Percentiles rank a stretch among this genome's conserved stretches.
phyloP scores from a whole-genome alignment of 2,888 invertebrate species.

The Pinctada fucata region DNA sequence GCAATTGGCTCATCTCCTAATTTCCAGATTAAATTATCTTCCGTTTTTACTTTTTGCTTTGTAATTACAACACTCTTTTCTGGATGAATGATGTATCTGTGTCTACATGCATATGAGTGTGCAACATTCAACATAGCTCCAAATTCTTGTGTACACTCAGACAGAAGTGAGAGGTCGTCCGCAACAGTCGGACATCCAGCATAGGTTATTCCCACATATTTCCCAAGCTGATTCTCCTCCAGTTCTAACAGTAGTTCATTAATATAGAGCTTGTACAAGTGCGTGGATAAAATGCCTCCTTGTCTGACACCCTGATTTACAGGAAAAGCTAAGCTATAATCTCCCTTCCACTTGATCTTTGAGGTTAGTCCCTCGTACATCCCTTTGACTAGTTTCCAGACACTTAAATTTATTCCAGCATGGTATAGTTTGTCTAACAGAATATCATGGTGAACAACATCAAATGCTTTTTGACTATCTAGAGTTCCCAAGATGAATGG shows the following conservation, averaged over 20 bases:
- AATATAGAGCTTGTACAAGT: conserved; percentile 14
- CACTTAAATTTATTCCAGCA: background rate
- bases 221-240: background rate
- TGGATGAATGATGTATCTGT: conserved; percentile 16
- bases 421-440: conserved; percentile 11
- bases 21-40: too few relatives aligned
- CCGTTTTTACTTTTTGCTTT: background rate
- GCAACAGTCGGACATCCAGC: conserved; percentile 20
- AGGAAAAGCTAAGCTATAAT: background rate
- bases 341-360: conserved; percentile 23
- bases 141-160: background rate
- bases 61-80: background rate
- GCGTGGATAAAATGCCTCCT: conserved; percentile 11
- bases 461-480: conserved; percentile 25
- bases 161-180: too few relatives aligned
- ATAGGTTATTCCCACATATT: background rate
- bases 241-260: conserved; percentile 5
- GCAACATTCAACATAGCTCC: background rate
- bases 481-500: background rate
- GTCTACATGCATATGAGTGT: too few relatives aligned
- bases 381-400: conserved; percentile 7
- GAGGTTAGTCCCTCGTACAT: conserved; percentile 17
- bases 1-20: too few relatives aligned
- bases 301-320: conserved; percentile 25
- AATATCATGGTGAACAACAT: conserved; percentile 16